phyloP scores from a whole-genome alignment of 2,797 vertebrate genomes.

The Oreochromis mossambicus region DNA sequence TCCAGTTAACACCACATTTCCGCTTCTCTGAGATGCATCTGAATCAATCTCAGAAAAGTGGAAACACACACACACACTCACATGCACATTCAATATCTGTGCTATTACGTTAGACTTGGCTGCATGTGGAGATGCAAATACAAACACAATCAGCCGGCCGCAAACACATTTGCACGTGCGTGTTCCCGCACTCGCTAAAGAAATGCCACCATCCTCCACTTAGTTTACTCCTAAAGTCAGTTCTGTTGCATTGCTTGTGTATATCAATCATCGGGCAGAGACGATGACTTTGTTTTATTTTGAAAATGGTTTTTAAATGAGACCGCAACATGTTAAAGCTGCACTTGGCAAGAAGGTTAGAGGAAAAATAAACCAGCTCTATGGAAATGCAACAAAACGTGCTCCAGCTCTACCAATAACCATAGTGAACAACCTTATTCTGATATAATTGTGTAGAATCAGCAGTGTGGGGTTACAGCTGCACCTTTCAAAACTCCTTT shows the following conservation, averaged over 20 bases:
- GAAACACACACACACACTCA: neutral
- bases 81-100: constrained; percentile 4
- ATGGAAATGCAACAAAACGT: neutral
- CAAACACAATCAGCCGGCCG: neutral
- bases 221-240: neutral
- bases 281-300: constrained; percentile 8
- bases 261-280: neutral
- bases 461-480: neutral
- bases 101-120: constrained; percentile 15
- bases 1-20: constrained; percentile 68
- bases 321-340: constrained; percentile 5
- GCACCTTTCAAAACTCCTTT: neutral
- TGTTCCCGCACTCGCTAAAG: neutral
- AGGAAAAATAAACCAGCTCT: neutral
- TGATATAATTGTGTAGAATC: neutral
- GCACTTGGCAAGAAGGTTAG: neutral
- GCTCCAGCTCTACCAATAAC: neutral
- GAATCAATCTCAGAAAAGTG: constrained; percentile 28
- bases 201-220: neutral
- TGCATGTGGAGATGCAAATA: constrained; percentile 42
- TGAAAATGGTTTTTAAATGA: constrained; percentile 8
- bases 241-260: neutral
- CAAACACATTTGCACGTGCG: neutral
- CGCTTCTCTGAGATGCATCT: constrained; percentile 64
- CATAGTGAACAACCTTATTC: neutral